Percentiles rank a stretch among this genome's conserved stretches.
Evolutionary conservation across 2,888 invertebrate species (phyloP).

Genomic region (Lingula anatina): DNA sequence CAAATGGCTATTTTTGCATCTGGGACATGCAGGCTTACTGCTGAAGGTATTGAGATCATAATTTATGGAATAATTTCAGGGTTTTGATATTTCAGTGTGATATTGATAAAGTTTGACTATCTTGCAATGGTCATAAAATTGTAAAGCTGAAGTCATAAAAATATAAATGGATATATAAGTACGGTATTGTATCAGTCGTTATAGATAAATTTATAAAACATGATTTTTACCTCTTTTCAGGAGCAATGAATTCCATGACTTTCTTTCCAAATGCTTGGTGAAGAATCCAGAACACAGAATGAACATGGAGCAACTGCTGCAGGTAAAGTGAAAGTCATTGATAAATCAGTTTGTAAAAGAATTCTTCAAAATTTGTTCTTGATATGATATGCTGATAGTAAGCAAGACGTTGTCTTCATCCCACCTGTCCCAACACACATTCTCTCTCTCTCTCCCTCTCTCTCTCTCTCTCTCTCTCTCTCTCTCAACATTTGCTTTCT

Average conservation of each 20-base stretch:
- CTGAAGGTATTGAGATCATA: background rate
- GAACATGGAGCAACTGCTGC: constrained; percentile 73
- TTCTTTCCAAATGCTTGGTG: constrained; percentile 81
- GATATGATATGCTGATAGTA: background rate
- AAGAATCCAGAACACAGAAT: constrained; percentile 90
- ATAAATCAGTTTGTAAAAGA: background rate
- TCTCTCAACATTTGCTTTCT: too few species aligned
- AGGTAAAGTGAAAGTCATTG: constrained; percentile 21
- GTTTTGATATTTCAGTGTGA: too few species aligned
- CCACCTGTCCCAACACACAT: too few species aligned
- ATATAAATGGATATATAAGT: too few species aligned
- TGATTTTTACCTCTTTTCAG: constrained; percentile 22
- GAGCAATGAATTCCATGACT: constrained; percentile 65
- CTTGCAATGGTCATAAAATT: too few species aligned
- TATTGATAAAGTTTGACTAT: too few species aligned
- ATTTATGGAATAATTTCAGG: background rate
- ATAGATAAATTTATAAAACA: too few species aligned
- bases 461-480: too few species aligned
- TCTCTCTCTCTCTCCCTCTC: too few species aligned
- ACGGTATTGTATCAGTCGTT: too few species aligned
- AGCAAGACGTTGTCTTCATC: constrained; percentile 1
- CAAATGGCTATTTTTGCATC: too few species aligned
- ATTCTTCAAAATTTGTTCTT: background rate
- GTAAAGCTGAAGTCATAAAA: too few species aligned
- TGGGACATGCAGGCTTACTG: background rate